Conservation (phyloP, 64 coral and sea anemone species). For the Acropora tenuis region DNA sequence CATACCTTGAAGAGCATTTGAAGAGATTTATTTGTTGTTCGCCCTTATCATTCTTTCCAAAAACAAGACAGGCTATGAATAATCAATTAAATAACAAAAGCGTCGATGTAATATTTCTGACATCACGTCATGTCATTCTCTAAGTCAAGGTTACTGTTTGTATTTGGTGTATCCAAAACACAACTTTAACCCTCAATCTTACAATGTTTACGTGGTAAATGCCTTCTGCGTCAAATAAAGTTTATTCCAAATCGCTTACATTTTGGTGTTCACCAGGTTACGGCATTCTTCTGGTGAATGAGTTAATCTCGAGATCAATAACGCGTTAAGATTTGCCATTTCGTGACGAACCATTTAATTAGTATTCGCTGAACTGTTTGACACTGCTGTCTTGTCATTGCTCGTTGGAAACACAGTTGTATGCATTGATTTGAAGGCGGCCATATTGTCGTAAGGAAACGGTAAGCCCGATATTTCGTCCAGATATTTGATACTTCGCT, state of each 20-base stretch:
- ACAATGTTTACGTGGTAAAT: constrained; percentile 35
- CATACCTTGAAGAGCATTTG: too few relatives aligned
- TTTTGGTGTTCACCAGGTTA: not conserved
- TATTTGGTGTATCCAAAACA: not conserved
- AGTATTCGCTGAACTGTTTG: not conserved
- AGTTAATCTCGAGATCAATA: too few relatives aligned
- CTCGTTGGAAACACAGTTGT: not conserved
- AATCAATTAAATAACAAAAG: not conserved
- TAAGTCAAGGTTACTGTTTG: not conserved
- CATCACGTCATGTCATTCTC: constrained; percentile 3
- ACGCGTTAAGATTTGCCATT: not conserved
- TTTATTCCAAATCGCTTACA: not conserved
- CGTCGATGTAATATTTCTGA: not conserved
- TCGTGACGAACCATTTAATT: constrained; percentile 15
- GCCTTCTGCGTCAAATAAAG: constrained; percentile 15
- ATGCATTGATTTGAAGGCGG: not conserved
- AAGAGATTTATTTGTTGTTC: too few relatives aligned
- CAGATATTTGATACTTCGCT: not conserved
- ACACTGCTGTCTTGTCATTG: not conserved
- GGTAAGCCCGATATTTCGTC: not conserved
- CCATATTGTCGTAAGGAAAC: constrained; percentile 16
- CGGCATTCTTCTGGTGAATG: not conserved
- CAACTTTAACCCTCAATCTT: not conserved
- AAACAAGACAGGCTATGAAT: not conserved
- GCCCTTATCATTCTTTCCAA: too few relatives aligned